Percentiles rank a stretch among this genome's conserved stretches.
Evolutionary conservation across 2,888 invertebrate species (phyloP).

Genomic region (Scelioninae gen. 1): DNA sequence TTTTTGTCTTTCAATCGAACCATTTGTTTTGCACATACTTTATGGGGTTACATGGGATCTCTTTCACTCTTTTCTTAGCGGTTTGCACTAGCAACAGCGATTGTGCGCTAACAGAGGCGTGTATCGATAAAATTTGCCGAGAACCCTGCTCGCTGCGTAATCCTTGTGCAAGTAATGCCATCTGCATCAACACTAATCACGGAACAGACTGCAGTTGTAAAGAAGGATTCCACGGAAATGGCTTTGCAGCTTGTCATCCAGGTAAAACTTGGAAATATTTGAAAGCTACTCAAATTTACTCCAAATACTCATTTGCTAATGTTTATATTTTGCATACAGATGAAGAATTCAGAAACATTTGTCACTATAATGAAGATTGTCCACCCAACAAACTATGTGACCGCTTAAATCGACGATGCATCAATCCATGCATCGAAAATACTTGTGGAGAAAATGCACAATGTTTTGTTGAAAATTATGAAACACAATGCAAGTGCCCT

Average conservation of each 20-base stretch:
- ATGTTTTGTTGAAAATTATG: constrained; percentile 92
- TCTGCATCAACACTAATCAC: constrained; percentile 95
- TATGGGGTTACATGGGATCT: constrained; percentile 82
- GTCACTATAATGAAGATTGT: constrained; percentile 96
- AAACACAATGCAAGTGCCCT: constrained; percentile 92
- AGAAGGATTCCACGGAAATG: constrained; percentile 94
- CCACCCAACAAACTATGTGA: constrained; percentile 94
- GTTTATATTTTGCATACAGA: constrained; percentile 79
- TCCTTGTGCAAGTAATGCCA: constrained; percentile 92
- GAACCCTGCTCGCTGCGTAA: constrained; percentile 94
- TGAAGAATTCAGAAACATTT: constrained; percentile 86
- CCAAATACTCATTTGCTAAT: not conserved
- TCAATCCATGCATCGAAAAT: constrained; percentile 91
- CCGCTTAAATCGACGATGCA: constrained; percentile 92
- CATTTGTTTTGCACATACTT: constrained; percentile 74
- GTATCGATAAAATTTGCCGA: constrained; percentile 93
- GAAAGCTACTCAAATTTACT: not conserved
- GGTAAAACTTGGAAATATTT: constrained; percentile 85
- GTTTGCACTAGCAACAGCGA: constrained; percentile 94
- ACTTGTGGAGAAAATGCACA: constrained; percentile 91
- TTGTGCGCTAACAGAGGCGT: constrained; percentile 93
- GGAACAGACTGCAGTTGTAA: constrained; percentile 93
- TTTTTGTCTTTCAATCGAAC: constrained; percentile 53
- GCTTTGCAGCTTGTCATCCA: constrained; percentile 91
- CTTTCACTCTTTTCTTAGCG: constrained; percentile 85